A percentile compares a stretch with the other conserved stretches of the same genome.
Evolutionary conservation across 2,888 invertebrate genomes (phyloP).

Genomic region (Diachrysia chrysitis): DNA sequence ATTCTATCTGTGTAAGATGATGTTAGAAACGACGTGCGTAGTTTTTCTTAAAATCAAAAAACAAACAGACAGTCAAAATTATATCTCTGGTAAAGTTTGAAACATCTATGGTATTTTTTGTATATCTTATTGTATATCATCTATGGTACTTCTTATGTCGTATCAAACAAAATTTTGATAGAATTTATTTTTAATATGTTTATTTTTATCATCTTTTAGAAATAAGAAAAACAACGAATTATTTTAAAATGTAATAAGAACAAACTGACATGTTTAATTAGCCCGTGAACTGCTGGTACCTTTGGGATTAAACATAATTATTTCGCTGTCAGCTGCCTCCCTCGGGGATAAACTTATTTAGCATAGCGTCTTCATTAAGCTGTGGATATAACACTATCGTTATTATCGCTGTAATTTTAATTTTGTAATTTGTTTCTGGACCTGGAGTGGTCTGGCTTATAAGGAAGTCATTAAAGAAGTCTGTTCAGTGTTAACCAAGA

Average conservation of each 20-base stretch:
- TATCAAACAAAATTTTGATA: too few species aligned
- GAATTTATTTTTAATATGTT: too few species aligned
- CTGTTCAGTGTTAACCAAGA: too few species aligned
- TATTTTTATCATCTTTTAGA: too few species aligned
- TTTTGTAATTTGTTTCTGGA: not conserved
- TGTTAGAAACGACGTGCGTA: too few species aligned
- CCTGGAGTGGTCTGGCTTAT: not conserved
- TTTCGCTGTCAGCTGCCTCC: conserved; percentile 58
- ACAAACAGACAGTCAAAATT: too few species aligned
- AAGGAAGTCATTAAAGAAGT: not conserved
- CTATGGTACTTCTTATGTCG: too few species aligned
- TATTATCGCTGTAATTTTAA: conserved; percentile 8
- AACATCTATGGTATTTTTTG: too few species aligned
- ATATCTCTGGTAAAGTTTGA: too few species aligned
- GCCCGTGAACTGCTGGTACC: conserved; percentile 44
- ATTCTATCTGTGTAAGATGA: too few species aligned
- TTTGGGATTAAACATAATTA: conserved; percentile 67
- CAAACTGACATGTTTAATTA: conserved; percentile 62
- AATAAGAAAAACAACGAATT: not conserved
- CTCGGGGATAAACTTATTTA: conserved; percentile 48
- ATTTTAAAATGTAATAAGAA: not conserved
- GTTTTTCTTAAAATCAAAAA: too few species aligned
- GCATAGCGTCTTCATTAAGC: conserved; percentile 44
- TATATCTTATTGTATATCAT: too few species aligned
- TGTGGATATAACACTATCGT: conserved; percentile 43